Evolutionary conservation across 2,113 vertebrate species (phyloP), one percentile per base, ranked within the genome.

Genomic region (Nansenia antarctica): DNA sequence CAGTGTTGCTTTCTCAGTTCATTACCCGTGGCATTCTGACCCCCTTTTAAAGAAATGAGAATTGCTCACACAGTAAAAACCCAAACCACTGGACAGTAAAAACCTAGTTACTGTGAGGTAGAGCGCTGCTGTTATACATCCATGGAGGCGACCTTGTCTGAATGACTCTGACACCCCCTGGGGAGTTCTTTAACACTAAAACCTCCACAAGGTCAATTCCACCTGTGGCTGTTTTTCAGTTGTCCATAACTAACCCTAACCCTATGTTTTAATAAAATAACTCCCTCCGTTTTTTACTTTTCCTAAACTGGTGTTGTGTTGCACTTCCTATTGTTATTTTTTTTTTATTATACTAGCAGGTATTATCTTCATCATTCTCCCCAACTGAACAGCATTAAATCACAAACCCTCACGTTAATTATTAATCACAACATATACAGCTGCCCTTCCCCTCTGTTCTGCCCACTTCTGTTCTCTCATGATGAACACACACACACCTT

Each of bases 401-500:
- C 35, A 37, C 35, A 37, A 37, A 11, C 35, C 35, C 35, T 5
- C 27, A 9, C 57, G 14, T 59, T 34, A 2, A 59, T 59, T 59
- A 59, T 32, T 18, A 18, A 59, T 14, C 15, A 32, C 18, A 59
- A 59, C n/a, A 2, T 9, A 59, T 32, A 31, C 57, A n/a, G 57
- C 15, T 59, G 57, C 12, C 14, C 14, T 31, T 59, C 57, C 57
- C 30, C 2, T 14, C 18, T 18, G 27, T 31, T 30, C 54, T 14
- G 29, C 29, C 14, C 1, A 18, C 55, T 59, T 24, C 26, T 22
- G 27, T 9, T 58, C 55, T 12, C 7, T n/a, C 29, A 30, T 58
- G 30, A 58, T 58, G n/a, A 61, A 34, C 71, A n/a, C 58, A 34
- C 71, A n/a, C 58, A 24, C 7, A 71, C 18, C 37, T 62, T 62